A percentile compares a stretch with the other conserved stretches of the same genome.
These are phyloP conservation scores for Nymphalis polychloros DNA, from an alignment of 2,888 invertebrate species.

Conservation along the genomic window DNA sequence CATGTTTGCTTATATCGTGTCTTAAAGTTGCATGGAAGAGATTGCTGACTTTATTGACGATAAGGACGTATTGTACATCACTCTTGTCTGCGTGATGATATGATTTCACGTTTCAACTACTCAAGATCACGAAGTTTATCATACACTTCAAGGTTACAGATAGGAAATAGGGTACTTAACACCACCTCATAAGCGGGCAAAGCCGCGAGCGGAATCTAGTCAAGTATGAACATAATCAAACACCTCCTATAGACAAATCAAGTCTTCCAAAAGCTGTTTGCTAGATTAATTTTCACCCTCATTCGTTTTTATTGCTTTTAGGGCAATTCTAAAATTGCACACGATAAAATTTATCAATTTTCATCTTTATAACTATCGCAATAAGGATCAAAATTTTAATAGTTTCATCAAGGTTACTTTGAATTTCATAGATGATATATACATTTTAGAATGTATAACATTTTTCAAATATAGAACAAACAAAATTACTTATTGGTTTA, in stretches of 20 bases:
- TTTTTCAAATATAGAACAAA: neutral
- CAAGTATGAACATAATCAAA: conserved; percentile 23
- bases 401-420: neutral
- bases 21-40: too few species aligned
- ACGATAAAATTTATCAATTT: neutral
- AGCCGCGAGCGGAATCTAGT: neutral
- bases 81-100: neutral
- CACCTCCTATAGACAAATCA: conserved; percentile 37
- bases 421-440: neutral
- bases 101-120: too few species aligned
- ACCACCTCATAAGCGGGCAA: neutral
- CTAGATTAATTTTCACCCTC: conserved; percentile 38
- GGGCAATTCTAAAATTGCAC: conserved; percentile 32
- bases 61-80: neutral
- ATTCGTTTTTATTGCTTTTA: conserved; percentile 38
- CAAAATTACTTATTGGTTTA: too few species aligned
- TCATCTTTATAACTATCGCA: neutral
- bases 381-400: conserved; percentile 7
- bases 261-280: conserved; percentile 35
- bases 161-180: neutral
- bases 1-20: too few species aligned
- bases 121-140: too few species aligned
- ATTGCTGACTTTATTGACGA: too few species aligned
- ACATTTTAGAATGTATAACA: neutral
- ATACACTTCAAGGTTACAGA: too few species aligned